phyloP scores from a whole-genome alignment of 2,113 vertebrate genomes.

The Gymnarchus niloticus region DNA sequence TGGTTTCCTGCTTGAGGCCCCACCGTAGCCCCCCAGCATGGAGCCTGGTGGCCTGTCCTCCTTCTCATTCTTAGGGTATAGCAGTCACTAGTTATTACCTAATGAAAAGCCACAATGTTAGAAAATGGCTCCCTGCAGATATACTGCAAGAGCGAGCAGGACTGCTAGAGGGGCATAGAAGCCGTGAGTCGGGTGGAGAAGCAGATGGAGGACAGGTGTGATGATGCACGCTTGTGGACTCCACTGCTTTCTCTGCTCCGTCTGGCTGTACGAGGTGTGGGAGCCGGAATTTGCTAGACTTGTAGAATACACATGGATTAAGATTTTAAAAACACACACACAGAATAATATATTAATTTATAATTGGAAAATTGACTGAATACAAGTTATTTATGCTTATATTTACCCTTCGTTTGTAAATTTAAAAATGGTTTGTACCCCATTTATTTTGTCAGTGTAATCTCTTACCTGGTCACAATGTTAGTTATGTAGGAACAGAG shows the following conservation, averaged over 20 bases:
- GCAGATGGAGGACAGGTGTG: background rate
- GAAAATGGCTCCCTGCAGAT: background rate
- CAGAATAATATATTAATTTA: constrained; percentile 19
- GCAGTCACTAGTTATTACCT: background rate
- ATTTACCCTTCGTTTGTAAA: background rate
- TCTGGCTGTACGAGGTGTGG: background rate
- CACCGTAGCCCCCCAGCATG: too few species aligned
- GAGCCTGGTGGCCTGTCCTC: too few species aligned
- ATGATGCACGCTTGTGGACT: background rate
- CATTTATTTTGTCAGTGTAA: background rate
- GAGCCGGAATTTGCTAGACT: background rate
- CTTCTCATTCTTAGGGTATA: constrained; percentile 36
- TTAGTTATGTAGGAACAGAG: background rate
- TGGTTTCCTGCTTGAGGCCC: too few species aligned
- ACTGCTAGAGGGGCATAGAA: constrained; percentile 64
- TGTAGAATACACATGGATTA: background rate
- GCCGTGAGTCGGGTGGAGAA: background rate
- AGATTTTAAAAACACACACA: background rate
- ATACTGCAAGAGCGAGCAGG: constrained; percentile 58
- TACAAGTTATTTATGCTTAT: background rate
- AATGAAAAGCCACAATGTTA: background rate
- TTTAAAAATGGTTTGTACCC: constrained; percentile 1
- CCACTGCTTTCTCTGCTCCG: background rate
- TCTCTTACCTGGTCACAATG: background rate
- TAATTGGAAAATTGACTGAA: constrained; percentile 17